Percentiles rank a stretch among this genome's conserved stretches.
phyloP scores from a whole-genome alignment of 2,797 vertebrate species.

The Hippocampus kuda region DNA sequence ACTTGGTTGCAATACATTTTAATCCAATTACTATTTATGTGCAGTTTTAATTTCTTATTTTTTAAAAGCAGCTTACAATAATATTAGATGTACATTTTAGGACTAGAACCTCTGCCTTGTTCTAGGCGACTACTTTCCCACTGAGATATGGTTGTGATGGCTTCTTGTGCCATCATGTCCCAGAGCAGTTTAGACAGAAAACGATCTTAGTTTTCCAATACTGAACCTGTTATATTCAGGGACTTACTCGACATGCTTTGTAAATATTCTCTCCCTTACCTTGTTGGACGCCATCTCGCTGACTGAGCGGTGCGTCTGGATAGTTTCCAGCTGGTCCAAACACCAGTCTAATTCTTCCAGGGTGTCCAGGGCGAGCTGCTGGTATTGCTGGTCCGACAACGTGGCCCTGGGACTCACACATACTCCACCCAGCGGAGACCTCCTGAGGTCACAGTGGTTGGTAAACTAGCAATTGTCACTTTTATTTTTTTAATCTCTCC shows the following conservation, averaged over 20 bases:
- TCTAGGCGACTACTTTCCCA: no score
- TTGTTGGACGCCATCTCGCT: constrained; percentile 76
- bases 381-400: constrained; percentile 72
- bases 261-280: constrained; percentile 32
- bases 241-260: not conserved
- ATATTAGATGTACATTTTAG: no score
- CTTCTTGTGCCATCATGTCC: no score
- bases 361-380: constrained; percentile 73
- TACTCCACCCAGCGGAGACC: constrained; percentile 71
- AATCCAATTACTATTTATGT: no score
- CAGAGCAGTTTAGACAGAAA: no score
- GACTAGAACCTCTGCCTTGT: no score
- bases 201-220: no score
- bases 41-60: no score
- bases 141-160: no score
- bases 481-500: not conserved
- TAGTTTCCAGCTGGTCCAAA: constrained; percentile 72
- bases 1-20: no score
- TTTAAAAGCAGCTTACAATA: no score
- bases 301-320: constrained; percentile 73
- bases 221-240: not conserved
- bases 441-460: constrained; percentile 37
- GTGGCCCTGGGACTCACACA: constrained; percentile 68
- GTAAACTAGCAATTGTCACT: not conserved
- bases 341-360: constrained; percentile 77